Conservation (phyloP, 2,888 invertebrate genomes). For the Pseudanteris insignis region DNA sequence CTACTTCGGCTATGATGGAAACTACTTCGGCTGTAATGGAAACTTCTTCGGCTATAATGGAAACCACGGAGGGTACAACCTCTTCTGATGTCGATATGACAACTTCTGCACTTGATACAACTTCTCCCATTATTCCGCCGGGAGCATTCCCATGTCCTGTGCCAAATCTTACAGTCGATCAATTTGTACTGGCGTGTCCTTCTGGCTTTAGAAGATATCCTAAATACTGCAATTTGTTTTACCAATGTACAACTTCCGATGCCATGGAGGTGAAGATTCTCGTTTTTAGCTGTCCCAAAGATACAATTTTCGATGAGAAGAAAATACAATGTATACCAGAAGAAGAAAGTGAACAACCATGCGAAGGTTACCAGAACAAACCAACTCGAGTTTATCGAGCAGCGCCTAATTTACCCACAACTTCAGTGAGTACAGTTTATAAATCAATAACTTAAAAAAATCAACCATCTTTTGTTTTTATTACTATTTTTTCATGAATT, state of each 20-base stretch:
- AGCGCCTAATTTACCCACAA: conserved; percentile 67
- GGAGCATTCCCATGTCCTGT: conserved; percentile 52
- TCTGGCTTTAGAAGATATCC: conserved; percentile 86
- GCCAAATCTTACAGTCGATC: conserved; percentile 73
- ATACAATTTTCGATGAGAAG: conserved; percentile 79
- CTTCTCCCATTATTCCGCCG: conserved; percentile 50
- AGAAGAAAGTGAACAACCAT: conserved; percentile 69
- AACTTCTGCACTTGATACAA: conserved; percentile 45
- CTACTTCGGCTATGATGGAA: conserved; percentile 4
- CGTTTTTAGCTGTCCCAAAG: conserved; percentile 79
- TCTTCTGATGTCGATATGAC: conserved; percentile 30
- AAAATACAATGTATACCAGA: conserved; percentile 78
- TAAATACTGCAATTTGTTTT: conserved; percentile 83
- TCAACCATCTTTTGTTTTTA: no score
- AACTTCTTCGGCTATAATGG: conserved; percentile 5
- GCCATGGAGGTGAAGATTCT: conserved; percentile 78
- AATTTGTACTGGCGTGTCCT: conserved; percentile 79
- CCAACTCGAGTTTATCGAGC: conserved; percentile 69
- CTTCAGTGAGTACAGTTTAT: conserved; percentile 76
- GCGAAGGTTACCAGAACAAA: conserved; percentile 70
- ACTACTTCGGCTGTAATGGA: conserved; percentile 31
- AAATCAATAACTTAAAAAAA: no score
- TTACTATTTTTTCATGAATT: no score
- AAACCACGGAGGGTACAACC: conserved; percentile 2
- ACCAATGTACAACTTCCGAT: conserved; percentile 79